Base-by-base conservation (phyloP, 1,140 invertebrate species). In the Sinonovacula constricta region DNA sequence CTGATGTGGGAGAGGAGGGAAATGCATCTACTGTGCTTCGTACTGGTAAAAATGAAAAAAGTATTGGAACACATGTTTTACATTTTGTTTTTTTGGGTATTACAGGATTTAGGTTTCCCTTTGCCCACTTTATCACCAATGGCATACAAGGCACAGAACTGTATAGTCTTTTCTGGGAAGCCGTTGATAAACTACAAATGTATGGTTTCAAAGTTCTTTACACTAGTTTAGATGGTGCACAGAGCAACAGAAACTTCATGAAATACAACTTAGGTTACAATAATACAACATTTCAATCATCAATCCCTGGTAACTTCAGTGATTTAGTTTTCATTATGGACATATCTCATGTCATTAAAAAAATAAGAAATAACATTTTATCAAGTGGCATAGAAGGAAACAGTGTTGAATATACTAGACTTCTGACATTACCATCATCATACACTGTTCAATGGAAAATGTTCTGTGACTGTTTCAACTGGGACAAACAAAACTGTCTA, bases 221-320 rank as follows among this genome's bases (percentile, higher is more conserved):
- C 33, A 77, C 59, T n/a, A 69, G 72, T 39, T 70, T 66, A 57
- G 75, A 81, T 67, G 71, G 82, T 22, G 82, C 82, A 15, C 70
- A 80, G 33, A 39, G 51, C 14, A 83, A 81, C 33, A 54, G 82
- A 5, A 67, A 33, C n/a, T 71, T 81, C 26, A 65, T 57, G 28
- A 57, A 78, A 5, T 75, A 10, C 18, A 45, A 75, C 31, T n/a
- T n/a, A n/a, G n/a, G 28, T 15, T n/a, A 18, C n/a, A 33, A 30
- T 33, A 36, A 33, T 7, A 39, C 0, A 12, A 33, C 60, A 10
- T 36, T 75, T 75, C 10, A 69, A 69, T 18, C 51, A 36, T 28
- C 15, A 34, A 30, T 66, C 45, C 68, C 59, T 39, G 10, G 14
- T 57, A n/a, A 59, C 14, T 59, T 60, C 51, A 70, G 2, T 4